Conservation (phyloP, 2,888 invertebrate species). For the Pristionchus maxplancki region DNA sequence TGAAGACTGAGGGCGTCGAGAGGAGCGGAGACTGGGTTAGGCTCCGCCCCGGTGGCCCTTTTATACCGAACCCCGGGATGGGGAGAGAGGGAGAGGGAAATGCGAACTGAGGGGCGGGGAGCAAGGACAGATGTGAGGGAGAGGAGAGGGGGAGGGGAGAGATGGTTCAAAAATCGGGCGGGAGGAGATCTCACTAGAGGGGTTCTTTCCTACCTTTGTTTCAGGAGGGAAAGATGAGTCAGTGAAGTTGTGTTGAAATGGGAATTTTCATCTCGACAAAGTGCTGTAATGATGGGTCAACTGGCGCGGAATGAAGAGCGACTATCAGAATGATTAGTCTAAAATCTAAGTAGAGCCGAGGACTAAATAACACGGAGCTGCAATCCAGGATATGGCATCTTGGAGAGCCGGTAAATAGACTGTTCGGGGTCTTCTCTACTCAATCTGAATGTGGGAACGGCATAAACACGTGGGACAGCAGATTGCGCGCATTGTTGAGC, state of each 20-base stretch:
- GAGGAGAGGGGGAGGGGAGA: neutral
- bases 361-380: too few relatives aligned
- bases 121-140: neutral
- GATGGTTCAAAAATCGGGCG: conserved; percentile 46
- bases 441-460: too few relatives aligned
- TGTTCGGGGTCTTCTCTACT: too few relatives aligned
- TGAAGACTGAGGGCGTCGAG: conserved; percentile 20
- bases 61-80: conserved; percentile 28
- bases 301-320: neutral
- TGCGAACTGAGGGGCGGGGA: conserved; percentile 15
- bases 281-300: too few relatives aligned
- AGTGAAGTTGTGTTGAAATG: neutral
- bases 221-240: neutral
- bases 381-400: too few relatives aligned
- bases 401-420: too few relatives aligned
- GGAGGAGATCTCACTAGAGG: conserved; percentile 25
- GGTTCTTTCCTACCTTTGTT: neutral
- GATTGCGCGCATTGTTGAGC: too few relatives aligned
- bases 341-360: too few relatives aligned
- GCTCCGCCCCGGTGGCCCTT: conserved; percentile 22
- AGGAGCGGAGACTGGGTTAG: neutral
- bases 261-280: neutral
- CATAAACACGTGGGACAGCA: too few relatives aligned
- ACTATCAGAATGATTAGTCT: too few relatives aligned
- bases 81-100: neutral